Percentiles rank a stretch among this genome's conserved stretches.
Conservation (phyloP, 2,113 vertebrate genomes). For the Axis porcinus region DNA sequence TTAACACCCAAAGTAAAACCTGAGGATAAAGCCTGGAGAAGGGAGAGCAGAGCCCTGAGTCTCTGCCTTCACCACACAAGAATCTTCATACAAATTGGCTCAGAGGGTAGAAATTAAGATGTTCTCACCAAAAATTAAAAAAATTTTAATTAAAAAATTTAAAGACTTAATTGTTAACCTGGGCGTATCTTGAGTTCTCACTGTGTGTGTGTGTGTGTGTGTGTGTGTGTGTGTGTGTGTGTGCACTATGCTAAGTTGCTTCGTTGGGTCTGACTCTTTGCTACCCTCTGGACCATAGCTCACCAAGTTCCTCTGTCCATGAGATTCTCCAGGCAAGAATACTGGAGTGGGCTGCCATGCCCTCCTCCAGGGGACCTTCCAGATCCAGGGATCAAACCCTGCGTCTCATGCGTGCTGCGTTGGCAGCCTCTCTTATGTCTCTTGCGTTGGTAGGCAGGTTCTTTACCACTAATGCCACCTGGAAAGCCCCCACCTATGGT, state of each 20-base stretch:
- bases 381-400: neutral
- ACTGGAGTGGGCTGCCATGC: neutral
- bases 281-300: neutral
- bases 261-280: neutral
- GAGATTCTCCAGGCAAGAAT: neutral
- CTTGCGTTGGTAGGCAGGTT: neutral
- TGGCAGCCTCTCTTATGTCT: neutral
- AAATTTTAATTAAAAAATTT: neutral
- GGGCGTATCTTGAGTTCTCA: neutral
- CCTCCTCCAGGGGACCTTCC: neutral
- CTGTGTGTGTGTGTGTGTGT: too few relatives aligned
- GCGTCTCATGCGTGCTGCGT: fast-evolving
- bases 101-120: neutral
- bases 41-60: neutral
- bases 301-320: neutral
- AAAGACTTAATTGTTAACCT: neutral
- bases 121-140: neutral
- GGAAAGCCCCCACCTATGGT: neutral
- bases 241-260: neutral
- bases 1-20: neutral
- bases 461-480: neutral
- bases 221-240: too few relatives aligned
- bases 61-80: neutral
- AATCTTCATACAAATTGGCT: neutral
- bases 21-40: neutral